phyloP scores from a whole-genome alignment of 1,140 invertebrate species.

The Drosophila subpulchrella region DNA sequence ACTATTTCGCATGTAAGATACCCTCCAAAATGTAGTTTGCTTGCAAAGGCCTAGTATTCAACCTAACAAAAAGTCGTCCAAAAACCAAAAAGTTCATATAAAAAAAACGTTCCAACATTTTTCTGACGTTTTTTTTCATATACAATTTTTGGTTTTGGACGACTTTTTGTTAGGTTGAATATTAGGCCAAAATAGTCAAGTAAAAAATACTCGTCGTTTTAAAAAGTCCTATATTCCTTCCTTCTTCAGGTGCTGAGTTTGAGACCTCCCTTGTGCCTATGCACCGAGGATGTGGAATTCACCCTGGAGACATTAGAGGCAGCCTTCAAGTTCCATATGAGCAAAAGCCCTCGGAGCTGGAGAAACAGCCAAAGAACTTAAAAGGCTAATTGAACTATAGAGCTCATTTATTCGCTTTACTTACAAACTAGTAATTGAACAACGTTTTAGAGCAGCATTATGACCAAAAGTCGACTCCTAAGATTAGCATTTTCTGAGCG shows the following conservation, averaged over 20 bases:
- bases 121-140: too few relatives aligned
- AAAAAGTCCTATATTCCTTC: background rate
- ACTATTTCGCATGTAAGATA: background rate
- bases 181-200: too few relatives aligned
- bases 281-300: constrained; percentile 93
- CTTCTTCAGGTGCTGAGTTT: constrained; percentile 91
- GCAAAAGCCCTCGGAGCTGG: constrained; percentile 66
- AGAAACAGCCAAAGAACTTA: constrained; percentile 11
- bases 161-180: too few relatives aligned
- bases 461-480: background rate
- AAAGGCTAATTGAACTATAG: constrained; percentile 1
- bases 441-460: constrained; percentile 30
- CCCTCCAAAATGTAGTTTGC: too few relatives aligned
- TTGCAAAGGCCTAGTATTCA: too few relatives aligned
- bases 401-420: constrained; percentile 9
- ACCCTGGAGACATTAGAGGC: constrained; percentile 87
- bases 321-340: constrained; percentile 84
- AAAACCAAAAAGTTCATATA: too few relatives aligned
- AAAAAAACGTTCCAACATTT: too few relatives aligned
- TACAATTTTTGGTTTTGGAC: too few relatives aligned
- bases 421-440: constrained; percentile 15
- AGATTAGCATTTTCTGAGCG: constrained; percentile 17
- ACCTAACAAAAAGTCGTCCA: too few relatives aligned
- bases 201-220: background rate
- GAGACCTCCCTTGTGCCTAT: constrained; percentile 98